These are phyloP conservation scores for Cheilosia soror DNA, from an alignment of 2,888 invertebrate species.

Conservation along the genomic window DNA sequence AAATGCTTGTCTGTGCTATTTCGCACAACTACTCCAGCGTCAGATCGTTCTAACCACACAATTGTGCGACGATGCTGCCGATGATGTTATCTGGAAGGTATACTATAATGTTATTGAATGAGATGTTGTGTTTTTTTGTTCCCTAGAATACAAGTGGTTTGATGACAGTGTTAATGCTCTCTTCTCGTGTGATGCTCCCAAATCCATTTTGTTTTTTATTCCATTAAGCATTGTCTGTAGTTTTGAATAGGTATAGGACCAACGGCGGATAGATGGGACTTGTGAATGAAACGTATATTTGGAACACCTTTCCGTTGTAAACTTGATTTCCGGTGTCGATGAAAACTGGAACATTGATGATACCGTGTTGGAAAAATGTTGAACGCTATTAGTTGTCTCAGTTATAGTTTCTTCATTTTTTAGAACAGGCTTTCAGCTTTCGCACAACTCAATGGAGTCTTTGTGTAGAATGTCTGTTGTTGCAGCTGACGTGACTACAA, in stretches of 20 bases:
- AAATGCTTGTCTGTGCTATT: slow-evolving; percentile 36
- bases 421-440: slow-evolving; percentile 13
- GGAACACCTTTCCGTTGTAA: slow-evolving; percentile 59
- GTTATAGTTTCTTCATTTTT: neutral
- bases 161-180: slow-evolving; percentile 57
- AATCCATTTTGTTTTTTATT: slow-evolving; percentile 12
- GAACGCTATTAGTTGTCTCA: slow-evolving; percentile 45
- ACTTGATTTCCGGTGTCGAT: slow-evolving; percentile 71
- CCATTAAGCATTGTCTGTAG: slow-evolving; percentile 17
- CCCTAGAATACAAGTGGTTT: slow-evolving; percentile 16
- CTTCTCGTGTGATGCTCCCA: slow-evolving; percentile 14
- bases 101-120: slow-evolving; percentile 45
- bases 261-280: slow-evolving; percentile 13
- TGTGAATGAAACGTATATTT: slow-evolving; percentile 32
- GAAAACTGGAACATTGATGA: slow-evolving; percentile 64
- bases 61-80: slow-evolving; percentile 38
- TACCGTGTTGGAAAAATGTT: slow-evolving; percentile 5
- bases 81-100: slow-evolving; percentile 47
- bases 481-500: slow-evolving; percentile 34
- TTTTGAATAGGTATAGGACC: slow-evolving; percentile 34
- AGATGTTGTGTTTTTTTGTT: slow-evolving; percentile 20
- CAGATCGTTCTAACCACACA: slow-evolving; percentile 18
- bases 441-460: slow-evolving; percentile 26
- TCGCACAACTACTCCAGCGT: slow-evolving; percentile 19
- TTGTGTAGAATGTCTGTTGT: slow-evolving; percentile 7